A percentile compares a stretch with the other conserved stretches of the same genome.
Evolutionary conservation across 2,888 invertebrate genomes (phyloP).

Genomic region (Priocnemis perturbator): DNA sequence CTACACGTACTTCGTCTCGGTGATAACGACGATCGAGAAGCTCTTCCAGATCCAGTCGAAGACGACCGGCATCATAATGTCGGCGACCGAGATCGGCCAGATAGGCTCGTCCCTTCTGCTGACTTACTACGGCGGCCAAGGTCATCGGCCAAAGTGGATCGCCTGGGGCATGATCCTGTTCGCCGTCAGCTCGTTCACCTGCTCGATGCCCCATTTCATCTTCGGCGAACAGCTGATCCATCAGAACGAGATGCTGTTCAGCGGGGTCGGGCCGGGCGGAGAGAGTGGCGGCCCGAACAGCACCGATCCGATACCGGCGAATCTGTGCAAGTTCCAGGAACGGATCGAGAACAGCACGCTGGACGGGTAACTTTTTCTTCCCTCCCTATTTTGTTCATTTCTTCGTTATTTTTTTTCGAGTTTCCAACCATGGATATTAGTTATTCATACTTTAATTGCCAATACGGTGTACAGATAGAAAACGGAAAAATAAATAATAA

Average conservation of each 20-base stretch:
- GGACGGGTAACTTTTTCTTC: conserved; percentile 56
- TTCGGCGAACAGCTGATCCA: conserved; percentile 85
- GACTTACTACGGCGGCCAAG: conserved; percentile 93
- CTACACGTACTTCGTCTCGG: conserved; percentile 95
- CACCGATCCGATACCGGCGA: conserved; percentile 65
- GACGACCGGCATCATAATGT: conserved; percentile 92
- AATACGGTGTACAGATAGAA: too few relatives aligned
- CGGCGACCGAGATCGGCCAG: conserved; percentile 95
- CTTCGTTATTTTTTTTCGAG: too few relatives aligned
- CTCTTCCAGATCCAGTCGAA: conserved; percentile 94
- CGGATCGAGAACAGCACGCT: conserved; percentile 58
- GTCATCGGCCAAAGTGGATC: conserved; percentile 95
- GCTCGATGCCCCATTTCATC: conserved; percentile 91
- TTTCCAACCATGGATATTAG: too few relatives aligned
- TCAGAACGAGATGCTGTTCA: conserved; percentile 76
- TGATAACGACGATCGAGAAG: conserved; percentile 95
- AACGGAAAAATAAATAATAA: too few relatives aligned
- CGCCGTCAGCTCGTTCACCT: conserved; percentile 89
- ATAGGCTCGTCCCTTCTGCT: conserved; percentile 91
- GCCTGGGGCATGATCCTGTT: conserved; percentile 94
- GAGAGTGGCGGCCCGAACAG: conserved; percentile 59
- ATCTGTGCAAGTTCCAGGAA: conserved; percentile 66
- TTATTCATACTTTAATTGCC: too few relatives aligned
- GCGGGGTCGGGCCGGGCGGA: conserved; percentile 63
- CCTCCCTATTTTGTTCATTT: too few relatives aligned